Evolutionary conservation across 2,113 vertebrate species (phyloP).

Genomic region (Corythaeola cristata): DNA sequence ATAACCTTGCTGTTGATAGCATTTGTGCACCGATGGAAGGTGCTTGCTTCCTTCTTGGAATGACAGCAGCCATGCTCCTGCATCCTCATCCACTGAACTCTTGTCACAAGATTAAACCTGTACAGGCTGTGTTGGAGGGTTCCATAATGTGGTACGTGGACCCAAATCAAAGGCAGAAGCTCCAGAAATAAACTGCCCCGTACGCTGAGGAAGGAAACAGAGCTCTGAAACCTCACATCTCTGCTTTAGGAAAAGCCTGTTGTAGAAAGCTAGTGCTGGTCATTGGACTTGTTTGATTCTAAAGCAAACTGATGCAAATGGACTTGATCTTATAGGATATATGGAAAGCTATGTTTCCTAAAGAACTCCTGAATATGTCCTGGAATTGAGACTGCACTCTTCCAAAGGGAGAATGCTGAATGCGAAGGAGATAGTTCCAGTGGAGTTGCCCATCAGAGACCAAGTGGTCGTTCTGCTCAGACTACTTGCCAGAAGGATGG

Average conservation of each 20-base stretch:
- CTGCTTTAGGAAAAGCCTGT: background rate
- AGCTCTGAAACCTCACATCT: background rate
- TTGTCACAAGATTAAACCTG: background rate
- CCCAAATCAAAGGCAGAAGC: background rate
- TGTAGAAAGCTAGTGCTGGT: background rate
- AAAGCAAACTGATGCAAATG: background rate
- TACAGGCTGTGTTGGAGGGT: background rate
- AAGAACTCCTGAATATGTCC: background rate
- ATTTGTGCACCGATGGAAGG: background rate
- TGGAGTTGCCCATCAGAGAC: fast-evolving
- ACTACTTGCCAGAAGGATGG: background rate
- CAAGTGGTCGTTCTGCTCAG: fast-evolving
- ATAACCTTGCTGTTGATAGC: background rate
- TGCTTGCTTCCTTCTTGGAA: background rate
- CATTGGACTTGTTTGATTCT: background rate
- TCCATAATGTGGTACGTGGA: background rate
- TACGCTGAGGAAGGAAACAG: background rate
- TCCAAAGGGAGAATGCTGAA: background rate
- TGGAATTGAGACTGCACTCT: background rate
- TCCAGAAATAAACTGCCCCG: background rate
- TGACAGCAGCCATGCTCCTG: background rate
- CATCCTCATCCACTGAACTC: background rate
- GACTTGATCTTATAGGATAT: background rate
- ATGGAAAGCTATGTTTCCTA: background rate
- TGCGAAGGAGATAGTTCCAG: background rate